These are phyloP conservation scores for Glossophaga mutica DNA, from an alignment of 2,797 vertebrate genomes.

Conservation along the genomic window DNA sequence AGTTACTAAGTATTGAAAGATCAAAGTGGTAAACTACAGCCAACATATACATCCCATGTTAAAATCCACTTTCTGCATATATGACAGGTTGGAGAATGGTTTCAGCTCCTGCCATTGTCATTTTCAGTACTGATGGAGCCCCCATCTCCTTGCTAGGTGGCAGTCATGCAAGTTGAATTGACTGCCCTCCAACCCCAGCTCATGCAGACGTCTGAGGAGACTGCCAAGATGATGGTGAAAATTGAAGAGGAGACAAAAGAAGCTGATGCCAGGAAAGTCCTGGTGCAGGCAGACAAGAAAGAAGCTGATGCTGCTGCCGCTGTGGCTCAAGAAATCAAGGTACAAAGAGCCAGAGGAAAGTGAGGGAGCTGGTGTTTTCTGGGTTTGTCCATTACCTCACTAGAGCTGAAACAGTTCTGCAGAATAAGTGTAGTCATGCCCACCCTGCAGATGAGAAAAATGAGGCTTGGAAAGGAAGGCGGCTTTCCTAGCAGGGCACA, in stretches of 20 bases:
- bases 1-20: background rate
- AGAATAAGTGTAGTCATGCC: no score
- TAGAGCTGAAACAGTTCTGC: background rate
- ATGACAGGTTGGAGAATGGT: background rate
- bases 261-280: constrained; percentile 91
- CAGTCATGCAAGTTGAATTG: constrained; percentile 92
- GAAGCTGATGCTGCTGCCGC: constrained; percentile 93
- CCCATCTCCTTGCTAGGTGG: constrained; percentile 83
- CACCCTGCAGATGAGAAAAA: background rate
- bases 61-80: background rate
- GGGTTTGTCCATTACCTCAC: background rate
- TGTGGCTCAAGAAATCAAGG: constrained; percentile 91
- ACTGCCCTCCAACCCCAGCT: constrained; percentile 93
- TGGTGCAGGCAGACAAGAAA: constrained; percentile 92
- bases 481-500: background rate
- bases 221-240: constrained; percentile 91
- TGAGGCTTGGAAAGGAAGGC: background rate
- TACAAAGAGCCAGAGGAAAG: constrained; percentile 58
- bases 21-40: background rate
- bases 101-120: background rate
- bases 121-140: background rate
- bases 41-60: background rate
- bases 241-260: constrained; percentile 90
- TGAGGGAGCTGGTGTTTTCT: background rate
- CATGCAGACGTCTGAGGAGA: constrained; percentile 91